A percentile compares a stretch with the other conserved stretches of the same genome.
These are phyloP conservation scores for Epinephelus moara DNA, from an alignment of 2,113 vertebrate genomes.

Conservation along the genomic window DNA sequence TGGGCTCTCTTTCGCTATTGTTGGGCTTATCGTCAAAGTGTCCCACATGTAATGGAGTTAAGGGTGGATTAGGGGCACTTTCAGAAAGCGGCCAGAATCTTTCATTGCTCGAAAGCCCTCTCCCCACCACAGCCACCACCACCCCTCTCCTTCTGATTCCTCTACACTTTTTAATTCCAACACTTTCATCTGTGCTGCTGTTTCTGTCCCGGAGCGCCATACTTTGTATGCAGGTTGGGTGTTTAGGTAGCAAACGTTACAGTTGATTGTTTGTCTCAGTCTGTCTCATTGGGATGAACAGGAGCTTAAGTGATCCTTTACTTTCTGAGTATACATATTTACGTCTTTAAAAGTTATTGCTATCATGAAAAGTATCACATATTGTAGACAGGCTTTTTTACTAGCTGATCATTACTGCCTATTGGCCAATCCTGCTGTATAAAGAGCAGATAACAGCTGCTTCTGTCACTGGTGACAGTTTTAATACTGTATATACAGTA, in stretches of 20 bases:
- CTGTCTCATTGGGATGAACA: constrained; percentile 4
- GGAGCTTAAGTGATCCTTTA: background rate
- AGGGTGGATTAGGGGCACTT: constrained; percentile 69
- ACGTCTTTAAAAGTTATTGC: background rate
- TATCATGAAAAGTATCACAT: background rate
- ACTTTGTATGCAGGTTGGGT: constrained; percentile 50
- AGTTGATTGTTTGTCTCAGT: constrained; percentile 13
- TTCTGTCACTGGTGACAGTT: constrained; percentile 16
- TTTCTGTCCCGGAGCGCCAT: constrained; percentile 28
- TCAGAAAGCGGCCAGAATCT: constrained; percentile 50
- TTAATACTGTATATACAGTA: constrained; percentile 16
- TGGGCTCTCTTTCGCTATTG: constrained; percentile 52
- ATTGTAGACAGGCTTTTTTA: background rate
- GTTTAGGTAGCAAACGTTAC: constrained; percentile 27
- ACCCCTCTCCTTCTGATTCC: constrained; percentile 17
- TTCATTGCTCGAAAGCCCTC: constrained; percentile 70
- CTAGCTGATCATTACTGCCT: no score
- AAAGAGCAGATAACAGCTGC: constrained; percentile 24
- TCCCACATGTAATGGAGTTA: constrained; percentile 69
- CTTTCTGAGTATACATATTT: background rate
- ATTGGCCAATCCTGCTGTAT: background rate
- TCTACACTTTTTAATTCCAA: constrained; percentile 37
- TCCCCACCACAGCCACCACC: background rate
- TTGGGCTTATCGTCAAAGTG: constrained; percentile 64
- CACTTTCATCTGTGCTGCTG: constrained; percentile 42